These are phyloP conservation scores for Dreissena polymorpha DNA, from an alignment of 1,140 invertebrate species.

Conservation along the genomic window DNA sequence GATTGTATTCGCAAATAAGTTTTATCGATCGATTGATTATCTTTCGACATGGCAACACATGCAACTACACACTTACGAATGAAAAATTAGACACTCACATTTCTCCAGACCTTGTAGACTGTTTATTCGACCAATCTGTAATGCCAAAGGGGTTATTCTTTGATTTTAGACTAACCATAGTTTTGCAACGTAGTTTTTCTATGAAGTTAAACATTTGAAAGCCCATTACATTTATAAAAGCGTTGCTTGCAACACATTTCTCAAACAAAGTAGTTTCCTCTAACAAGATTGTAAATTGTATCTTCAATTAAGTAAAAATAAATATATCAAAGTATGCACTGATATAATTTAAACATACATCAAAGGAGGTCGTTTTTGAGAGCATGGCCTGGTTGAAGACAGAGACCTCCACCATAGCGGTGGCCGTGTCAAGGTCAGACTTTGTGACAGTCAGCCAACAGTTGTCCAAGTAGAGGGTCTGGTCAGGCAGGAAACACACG, in stretches of 20 bases:
- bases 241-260: too few species aligned
- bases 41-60: too few species aligned
- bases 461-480: slow-evolving; percentile 24
- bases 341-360: slow-evolving; percentile 20
- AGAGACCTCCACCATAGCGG: slow-evolving; percentile 21
- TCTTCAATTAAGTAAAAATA: not conserved
- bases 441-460: slow-evolving; percentile 42
- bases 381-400: slow-evolving; percentile 42
- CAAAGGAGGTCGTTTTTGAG: not conserved
- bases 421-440: slow-evolving; percentile 19
- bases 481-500: slow-evolving; percentile 24
- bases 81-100: slow-evolving; percentile 2
- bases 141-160: not conserved
- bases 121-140: not conserved
- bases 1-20: too few species aligned
- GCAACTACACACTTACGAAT: too few species aligned
- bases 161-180: not conserved
- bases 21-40: too few species aligned
- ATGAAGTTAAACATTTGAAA: not conserved
- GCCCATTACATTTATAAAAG: not conserved
- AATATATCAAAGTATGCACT: not conserved
- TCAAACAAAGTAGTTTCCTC: not conserved
- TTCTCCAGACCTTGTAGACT: slow-evolving; percentile 7
- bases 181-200: not conserved
- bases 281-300: not conserved